Evolutionary conservation across 2,888 invertebrate species (phyloP).

Genomic region (Alcis repandata): DNA sequence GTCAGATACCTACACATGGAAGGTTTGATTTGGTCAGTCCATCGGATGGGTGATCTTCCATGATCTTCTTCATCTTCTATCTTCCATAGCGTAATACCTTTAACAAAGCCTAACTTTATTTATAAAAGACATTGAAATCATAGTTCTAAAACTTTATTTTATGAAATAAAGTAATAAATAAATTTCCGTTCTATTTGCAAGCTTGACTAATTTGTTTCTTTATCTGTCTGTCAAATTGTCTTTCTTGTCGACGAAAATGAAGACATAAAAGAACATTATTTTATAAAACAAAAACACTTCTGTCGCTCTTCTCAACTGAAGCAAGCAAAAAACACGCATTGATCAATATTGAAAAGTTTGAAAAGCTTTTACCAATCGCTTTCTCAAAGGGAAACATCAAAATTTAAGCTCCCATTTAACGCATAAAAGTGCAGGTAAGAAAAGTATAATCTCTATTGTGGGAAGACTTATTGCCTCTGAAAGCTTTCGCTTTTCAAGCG

Average conservation of each 20-base stretch:
- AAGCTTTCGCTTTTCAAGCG: slow-evolving; percentile 74
- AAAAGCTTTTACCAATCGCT: slow-evolving; percentile 35
- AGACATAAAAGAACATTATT: not conserved
- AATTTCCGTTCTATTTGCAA: no score
- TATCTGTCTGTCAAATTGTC: not conserved
- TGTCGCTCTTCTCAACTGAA: not conserved
- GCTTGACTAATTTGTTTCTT: not conserved
- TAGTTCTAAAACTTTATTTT: no score
- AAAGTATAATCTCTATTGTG: slow-evolving; percentile 76
- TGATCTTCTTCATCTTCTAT: no score
- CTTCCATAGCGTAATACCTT: no score
- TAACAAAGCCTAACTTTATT: no score
- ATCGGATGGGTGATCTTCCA: no score
- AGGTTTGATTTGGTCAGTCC: no score
- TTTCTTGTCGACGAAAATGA: not conserved
- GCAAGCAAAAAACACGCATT: slow-evolving; percentile 25
- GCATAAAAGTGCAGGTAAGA: slow-evolving; percentile 65
- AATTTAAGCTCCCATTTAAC: slow-evolving; percentile 52
- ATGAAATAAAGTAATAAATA: no score
- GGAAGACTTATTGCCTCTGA: slow-evolving; percentile 74
- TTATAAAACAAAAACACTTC: not conserved
- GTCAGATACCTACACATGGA: no score
- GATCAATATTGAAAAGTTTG: slow-evolving; percentile 36
- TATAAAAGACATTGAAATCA: no score
- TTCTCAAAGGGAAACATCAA: slow-evolving; percentile 46